A percentile compares a stretch with the other conserved stretches of the same genome.
phyloP scores from a whole-genome alignment of 2,797 vertebrate genomes.

The Tamandua tetradactyla region DNA sequence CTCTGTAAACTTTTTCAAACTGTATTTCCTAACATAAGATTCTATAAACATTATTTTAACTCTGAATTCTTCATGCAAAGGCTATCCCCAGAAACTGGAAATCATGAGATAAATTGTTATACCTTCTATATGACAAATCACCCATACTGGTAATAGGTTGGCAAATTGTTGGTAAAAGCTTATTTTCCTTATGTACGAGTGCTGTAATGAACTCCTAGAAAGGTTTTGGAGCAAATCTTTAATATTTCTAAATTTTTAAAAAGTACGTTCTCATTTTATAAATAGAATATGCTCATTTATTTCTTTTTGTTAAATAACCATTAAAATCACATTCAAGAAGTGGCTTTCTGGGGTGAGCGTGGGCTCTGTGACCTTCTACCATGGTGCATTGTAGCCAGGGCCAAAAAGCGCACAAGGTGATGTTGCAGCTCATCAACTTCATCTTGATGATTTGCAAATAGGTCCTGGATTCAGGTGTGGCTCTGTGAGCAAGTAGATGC shows the following conservation, averaged over 20 bases:
- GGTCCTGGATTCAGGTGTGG: too few relatives aligned
- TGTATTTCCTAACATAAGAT: constrained; percentile 22
- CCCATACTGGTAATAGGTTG: neutral
- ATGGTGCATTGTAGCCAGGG: too few relatives aligned
- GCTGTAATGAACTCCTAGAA: neutral
- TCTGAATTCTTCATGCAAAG: neutral
- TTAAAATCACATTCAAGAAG: constrained; percentile 46
- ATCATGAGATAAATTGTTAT: neutral
- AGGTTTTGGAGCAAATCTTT: constrained; percentile 1
- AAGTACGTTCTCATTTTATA: constrained; percentile 29
- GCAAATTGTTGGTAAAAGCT: neutral
- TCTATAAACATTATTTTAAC: neutral
- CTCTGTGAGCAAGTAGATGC: too few relatives aligned
- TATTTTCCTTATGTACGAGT: constrained; percentile 32
- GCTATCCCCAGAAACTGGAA: neutral
- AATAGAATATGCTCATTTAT: constrained; percentile 20
- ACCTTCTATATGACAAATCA: neutral
- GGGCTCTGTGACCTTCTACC: too few relatives aligned
- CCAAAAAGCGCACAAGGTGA: too few relatives aligned
- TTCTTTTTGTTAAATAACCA: neutral
- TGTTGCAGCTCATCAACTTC: too few relatives aligned
- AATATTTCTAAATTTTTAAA: constrained; percentile 38
- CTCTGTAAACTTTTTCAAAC: neutral
- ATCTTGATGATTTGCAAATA: too few relatives aligned
- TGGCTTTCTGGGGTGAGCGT: too few relatives aligned